A percentile compares a stretch with the other conserved stretches of the same genome.
Evolutionary conservation across 2,888 invertebrate species (phyloP).

Genomic region (Colostygia pectinataria): DNA sequence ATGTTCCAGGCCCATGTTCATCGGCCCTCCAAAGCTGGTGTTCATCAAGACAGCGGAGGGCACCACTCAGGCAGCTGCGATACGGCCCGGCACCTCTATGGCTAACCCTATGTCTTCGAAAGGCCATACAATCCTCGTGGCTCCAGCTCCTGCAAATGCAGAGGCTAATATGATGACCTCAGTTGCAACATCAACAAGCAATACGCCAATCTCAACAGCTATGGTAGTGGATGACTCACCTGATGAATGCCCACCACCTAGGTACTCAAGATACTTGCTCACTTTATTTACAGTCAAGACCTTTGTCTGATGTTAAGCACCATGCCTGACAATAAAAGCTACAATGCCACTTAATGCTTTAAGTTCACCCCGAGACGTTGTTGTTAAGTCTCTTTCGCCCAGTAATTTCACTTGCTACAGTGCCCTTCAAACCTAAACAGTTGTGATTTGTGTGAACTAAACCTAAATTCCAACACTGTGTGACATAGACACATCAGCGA

Average conservation of each 20-base stretch:
- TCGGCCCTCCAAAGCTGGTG: constrained; percentile 77
- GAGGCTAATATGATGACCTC: constrained; percentile 39
- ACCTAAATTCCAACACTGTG: no score
- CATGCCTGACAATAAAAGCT: no score
- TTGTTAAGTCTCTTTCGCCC: no score
- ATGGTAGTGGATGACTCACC: constrained; percentile 51
- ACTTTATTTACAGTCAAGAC: no score
- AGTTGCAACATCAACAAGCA: constrained; percentile 34
- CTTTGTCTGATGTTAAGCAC: no score
- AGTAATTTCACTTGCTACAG: no score
- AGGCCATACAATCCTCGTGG: constrained; percentile 74
- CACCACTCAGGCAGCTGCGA: constrained; percentile 59
- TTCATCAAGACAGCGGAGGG: constrained; percentile 78
- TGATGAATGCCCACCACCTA: constrained; percentile 54
- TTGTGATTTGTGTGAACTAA: no score
- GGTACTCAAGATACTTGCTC: no score
- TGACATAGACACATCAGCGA: no score
- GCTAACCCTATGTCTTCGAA: constrained; percentile 45
- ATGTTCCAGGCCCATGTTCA: constrained; percentile 71
- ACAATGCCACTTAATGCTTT: no score
- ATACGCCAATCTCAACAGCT: constrained; percentile 40
- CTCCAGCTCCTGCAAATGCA: constrained; percentile 52
- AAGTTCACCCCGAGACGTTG: no score
- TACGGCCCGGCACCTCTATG: constrained; percentile 59
- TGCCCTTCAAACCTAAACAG: no score